Evolutionary conservation across 2,797 vertebrate species (phyloP).

Genomic region (Echeneis naucrates): DNA sequence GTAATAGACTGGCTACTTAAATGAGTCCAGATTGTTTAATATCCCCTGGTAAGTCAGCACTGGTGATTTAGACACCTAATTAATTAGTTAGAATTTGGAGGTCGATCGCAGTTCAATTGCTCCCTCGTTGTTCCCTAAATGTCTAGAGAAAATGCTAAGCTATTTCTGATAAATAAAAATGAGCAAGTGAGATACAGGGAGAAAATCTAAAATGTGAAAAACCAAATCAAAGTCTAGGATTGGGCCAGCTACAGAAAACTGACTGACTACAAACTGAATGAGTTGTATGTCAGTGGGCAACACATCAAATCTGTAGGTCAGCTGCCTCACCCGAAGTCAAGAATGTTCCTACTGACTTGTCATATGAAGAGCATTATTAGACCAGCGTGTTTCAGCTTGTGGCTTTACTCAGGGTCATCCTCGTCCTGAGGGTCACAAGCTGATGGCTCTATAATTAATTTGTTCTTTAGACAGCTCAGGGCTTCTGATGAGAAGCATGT

Average conservation of each 20-base stretch:
- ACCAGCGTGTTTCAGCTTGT: background rate
- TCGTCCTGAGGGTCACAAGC: background rate
- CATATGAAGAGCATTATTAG: background rate
- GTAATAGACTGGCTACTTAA: slow-evolving; percentile 38
- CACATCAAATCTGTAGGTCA: too few relatives aligned
- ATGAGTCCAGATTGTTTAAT: slow-evolving; percentile 27
- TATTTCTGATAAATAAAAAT: slow-evolving; percentile 7
- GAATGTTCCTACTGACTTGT: background rate
- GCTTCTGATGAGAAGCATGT: background rate
- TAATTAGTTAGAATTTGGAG: slow-evolving; percentile 55
- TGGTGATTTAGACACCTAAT: slow-evolving; percentile 52
- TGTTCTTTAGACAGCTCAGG: background rate
- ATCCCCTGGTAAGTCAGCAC: slow-evolving; percentile 10
- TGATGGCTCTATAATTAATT: background rate
- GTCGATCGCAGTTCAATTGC: slow-evolving; percentile 47
- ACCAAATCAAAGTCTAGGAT: background rate
- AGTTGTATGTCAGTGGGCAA: background rate
- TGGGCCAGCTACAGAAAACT: background rate
- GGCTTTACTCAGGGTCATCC: background rate
- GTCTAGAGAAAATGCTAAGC: slow-evolving; percentile 31
- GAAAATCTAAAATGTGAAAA: background rate
- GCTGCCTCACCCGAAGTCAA: background rate
- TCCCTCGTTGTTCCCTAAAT: slow-evolving; percentile 21
- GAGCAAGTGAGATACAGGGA: background rate
- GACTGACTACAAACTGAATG: too few relatives aligned